Conservation (phyloP, 2,888 invertebrate species). For the Troglohyphantes excavatus region DNA sequence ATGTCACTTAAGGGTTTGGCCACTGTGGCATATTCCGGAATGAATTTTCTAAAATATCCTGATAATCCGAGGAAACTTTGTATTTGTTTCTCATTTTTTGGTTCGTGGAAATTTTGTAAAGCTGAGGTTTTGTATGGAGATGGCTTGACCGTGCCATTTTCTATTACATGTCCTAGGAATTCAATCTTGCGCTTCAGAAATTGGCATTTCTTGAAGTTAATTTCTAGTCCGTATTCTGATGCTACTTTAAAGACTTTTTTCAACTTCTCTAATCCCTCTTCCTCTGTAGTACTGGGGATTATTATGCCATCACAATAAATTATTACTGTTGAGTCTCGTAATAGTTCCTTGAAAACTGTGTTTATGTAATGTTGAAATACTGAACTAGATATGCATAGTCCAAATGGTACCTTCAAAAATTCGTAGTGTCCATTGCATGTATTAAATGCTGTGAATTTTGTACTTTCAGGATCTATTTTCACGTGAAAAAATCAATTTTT, state of each 20-base stretch:
- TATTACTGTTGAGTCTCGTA: constrained; percentile 13
- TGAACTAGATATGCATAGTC: background rate
- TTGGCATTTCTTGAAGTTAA: constrained; percentile 34
- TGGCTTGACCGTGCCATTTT: constrained; percentile 33
- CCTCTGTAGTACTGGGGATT: background rate
- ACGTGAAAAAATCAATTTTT: too few relatives aligned
- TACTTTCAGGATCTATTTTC: too few relatives aligned
- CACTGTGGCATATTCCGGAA: constrained; percentile 21
- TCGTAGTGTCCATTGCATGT: too few relatives aligned
- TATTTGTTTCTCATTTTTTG: constrained; percentile 2
- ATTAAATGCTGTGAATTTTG: too few relatives aligned
- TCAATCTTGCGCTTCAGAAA: background rate
- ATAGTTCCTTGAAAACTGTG: background rate
- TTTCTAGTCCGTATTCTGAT: constrained; percentile 1
- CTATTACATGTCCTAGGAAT: constrained; percentile 36
- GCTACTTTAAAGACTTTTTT: constrained; percentile 16
- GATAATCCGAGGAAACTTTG: constrained; percentile 22
- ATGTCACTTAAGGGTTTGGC: constrained; percentile 54
- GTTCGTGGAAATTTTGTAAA: background rate
- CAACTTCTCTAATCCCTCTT: background rate
- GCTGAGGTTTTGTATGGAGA: constrained; percentile 6
- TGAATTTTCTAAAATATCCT: constrained; percentile 49
- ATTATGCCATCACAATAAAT: constrained; percentile 46
- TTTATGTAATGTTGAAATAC: background rate
- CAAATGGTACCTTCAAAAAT: constrained; percentile 16